Percentiles rank a stretch among this genome's conserved stretches.
Conservation (phyloP, 2,888 invertebrate species). For the Lasioglossum leucozonium region DNA sequence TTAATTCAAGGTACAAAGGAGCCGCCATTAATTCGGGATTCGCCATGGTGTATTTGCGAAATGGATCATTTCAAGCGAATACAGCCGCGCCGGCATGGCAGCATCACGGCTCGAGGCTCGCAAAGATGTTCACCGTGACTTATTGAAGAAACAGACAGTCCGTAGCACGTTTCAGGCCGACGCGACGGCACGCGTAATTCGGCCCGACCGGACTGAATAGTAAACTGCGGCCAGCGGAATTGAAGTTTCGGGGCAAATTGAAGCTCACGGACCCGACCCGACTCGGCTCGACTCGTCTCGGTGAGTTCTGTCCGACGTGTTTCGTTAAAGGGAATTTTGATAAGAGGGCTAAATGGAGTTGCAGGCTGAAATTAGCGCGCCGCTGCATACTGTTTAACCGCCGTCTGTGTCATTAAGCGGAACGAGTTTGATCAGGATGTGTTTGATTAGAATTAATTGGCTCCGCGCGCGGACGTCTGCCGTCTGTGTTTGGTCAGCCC, state of each 20-base stretch:
- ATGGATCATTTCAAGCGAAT: not conserved
- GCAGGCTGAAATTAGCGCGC: slow-evolving; percentile 16
- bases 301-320: not conserved
- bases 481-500: not conserved
- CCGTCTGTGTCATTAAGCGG: slow-evolving; percentile 1
- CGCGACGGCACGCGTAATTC: slow-evolving; percentile 11
- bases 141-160: slow-evolving; percentile 8
- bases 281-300: not conserved
- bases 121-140: not conserved
- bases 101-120: not conserved
- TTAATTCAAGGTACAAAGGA: not conserved
- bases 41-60: not conserved
- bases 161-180: not conserved
- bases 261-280: not conserved
- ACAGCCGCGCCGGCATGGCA: not conserved
- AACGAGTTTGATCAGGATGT: slow-evolving; percentile 2
- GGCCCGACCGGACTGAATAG: slow-evolving; percentile 18
- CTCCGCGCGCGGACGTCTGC: slow-evolving; percentile 2
- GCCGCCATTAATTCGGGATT: not conserved
- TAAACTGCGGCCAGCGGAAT: slow-evolving; percentile 10
- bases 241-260: slow-evolving; percentile 39
- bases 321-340: slow-evolving; percentile 33
- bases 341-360: slow-evolving; percentile 34
- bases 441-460: slow-evolving; percentile 29
- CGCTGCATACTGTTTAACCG: slow-evolving; percentile 6